Base-by-base conservation (phyloP, 2,888 invertebrate genomes). In the Hydrotaea diabolus region DNA sequence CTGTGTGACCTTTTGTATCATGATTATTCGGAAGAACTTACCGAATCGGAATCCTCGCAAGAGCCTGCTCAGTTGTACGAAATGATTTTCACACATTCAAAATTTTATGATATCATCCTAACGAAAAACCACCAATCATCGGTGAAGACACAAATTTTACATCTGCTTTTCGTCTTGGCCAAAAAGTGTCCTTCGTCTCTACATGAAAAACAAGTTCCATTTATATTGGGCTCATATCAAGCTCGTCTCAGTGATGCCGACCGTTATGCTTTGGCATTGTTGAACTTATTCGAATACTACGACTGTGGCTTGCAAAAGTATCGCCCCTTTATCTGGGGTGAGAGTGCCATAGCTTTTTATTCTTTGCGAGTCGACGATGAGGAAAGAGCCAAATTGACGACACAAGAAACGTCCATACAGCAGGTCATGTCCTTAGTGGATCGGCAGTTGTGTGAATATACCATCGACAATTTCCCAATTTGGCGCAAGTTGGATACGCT, bases 261-360 rank as follows among this genome's bases (percentile, higher is more conserved):
- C 92, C 95, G 95, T 87, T 93, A 95, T 31, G 93, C 97, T 69
- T 92, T 96, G 82, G 93, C 94, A 72, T 93, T 97, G 85, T 90
- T 97, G 77, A 94, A 94, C 86, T 93, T 94, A 84, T 96, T 96
- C 92, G 96, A 97, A 92, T 93, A 92, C 82, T 94, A 94, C 89
- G 95, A 95, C 74, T 93, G 95, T 81, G 94, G 94, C 21, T 93
- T 96, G 13, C 93, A 94, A 72, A 93, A 95, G 88, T 96, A 94
- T 90, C 95, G 96, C 85, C 98, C 98, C 0, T 96, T 96, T 88
- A 93, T 98, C 0, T 98, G 97, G 96, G 97, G 97, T 0, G 95
- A 95, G 89, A 94, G 96, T 2, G 97, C 97, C 0, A 95, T 96
- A 0, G 94, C 95, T 73, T 95, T 96, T 90, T 97, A 97, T 89